Percentiles rank a stretch among this genome's conserved stretches.
Conservation (phyloP, 2,797 vertebrate species). For the Pachyuromys duprasi region DNA sequence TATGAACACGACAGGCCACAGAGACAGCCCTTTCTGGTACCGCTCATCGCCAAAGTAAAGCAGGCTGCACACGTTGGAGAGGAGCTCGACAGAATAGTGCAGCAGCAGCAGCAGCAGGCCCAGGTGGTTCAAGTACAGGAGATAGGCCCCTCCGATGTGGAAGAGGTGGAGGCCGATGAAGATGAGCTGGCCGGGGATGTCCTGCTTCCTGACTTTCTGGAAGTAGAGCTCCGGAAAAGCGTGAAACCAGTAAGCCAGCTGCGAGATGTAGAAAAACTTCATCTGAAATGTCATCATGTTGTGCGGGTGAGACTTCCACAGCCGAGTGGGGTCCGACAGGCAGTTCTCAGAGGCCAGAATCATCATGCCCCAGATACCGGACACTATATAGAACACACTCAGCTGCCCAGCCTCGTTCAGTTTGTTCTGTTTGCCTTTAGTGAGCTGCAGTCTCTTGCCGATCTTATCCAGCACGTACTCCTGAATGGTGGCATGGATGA, state of each 20-base stretch:
- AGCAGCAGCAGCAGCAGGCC: slow-evolving; percentile 95
- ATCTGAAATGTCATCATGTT: slow-evolving; percentile 96
- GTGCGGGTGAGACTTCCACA: slow-evolving; percentile 96
- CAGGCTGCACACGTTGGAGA: slow-evolving; percentile 95
- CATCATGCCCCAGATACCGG: slow-evolving; percentile 94
- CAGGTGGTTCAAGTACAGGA: slow-evolving; percentile 95
- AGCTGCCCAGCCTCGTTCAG: slow-evolving; percentile 98
- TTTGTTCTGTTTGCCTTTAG: slow-evolving; percentile 98
- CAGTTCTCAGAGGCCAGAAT: slow-evolving; percentile 93
- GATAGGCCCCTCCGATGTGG: slow-evolving; percentile 96
- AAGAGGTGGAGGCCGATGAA: slow-evolving; percentile 96
- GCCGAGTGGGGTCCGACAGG: slow-evolving; percentile 87
- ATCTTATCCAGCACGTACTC: slow-evolving; percentile 97
- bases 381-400: slow-evolving; percentile 96
- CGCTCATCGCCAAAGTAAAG: slow-evolving; percentile 96
- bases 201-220: slow-evolving; percentile 97
- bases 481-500: slow-evolving; percentile 97
- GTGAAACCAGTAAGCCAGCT: slow-evolving; percentile 97
- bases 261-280: slow-evolving; percentile 98
- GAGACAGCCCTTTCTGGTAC: slow-evolving; percentile 93
- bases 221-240: slow-evolving; percentile 97
- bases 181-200: slow-evolving; percentile 95
- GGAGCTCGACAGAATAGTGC: slow-evolving; percentile 96
- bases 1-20: slow-evolving; percentile 96
- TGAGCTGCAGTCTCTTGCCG: slow-evolving; percentile 97